Conservation (phyloP, 64 coral and sea anemone genomes). For the Actinia tenebrosa region DNA sequence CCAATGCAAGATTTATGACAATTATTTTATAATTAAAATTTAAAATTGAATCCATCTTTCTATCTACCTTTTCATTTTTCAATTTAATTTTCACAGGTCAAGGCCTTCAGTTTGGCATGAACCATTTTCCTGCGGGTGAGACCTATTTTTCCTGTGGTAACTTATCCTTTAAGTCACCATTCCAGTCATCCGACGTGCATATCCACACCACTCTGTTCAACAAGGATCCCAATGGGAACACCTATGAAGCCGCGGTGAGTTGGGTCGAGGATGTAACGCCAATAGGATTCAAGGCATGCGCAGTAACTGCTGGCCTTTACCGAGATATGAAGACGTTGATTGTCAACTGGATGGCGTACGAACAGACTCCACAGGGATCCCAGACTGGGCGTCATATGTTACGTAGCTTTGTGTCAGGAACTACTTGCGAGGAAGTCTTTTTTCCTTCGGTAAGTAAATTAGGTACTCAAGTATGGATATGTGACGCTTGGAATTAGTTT, state of each 20-base stretch:
- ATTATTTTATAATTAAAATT: too few relatives aligned
- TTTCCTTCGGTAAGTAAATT: background rate
- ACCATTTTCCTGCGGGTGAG: slow-evolving; percentile 2
- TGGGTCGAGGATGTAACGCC: slow-evolving; percentile 23
- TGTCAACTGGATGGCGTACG: slow-evolving; percentile 29
- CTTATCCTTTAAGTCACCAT: slow-evolving; percentile 11
- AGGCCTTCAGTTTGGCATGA: slow-evolving; percentile 5
- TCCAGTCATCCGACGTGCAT: background rate
- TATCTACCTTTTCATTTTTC: too few relatives aligned
- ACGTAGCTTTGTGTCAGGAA: slow-evolving; percentile 1
- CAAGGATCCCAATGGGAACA: background rate
- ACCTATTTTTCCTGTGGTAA: slow-evolving; percentile 3
- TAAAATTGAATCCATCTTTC: too few relatives aligned
- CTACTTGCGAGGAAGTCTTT: slow-evolving; percentile 10
- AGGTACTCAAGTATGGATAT: too few relatives aligned
- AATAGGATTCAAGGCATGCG: slow-evolving; percentile 29
- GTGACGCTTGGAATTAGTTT: too few relatives aligned
- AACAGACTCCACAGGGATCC: background rate
- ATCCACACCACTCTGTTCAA: slow-evolving; percentile 27
- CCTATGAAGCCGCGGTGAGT: slow-evolving; percentile 38
- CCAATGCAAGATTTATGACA: too few relatives aligned
- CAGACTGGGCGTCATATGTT: background rate
- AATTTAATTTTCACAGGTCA: slow-evolving; percentile 5
- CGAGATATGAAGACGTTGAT: slow-evolving; percentile 17
- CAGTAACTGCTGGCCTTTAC: slow-evolving; percentile 22